Conservation (phyloP, 2,797 vertebrate species). For the Artibeus jamaicensis region DNA sequence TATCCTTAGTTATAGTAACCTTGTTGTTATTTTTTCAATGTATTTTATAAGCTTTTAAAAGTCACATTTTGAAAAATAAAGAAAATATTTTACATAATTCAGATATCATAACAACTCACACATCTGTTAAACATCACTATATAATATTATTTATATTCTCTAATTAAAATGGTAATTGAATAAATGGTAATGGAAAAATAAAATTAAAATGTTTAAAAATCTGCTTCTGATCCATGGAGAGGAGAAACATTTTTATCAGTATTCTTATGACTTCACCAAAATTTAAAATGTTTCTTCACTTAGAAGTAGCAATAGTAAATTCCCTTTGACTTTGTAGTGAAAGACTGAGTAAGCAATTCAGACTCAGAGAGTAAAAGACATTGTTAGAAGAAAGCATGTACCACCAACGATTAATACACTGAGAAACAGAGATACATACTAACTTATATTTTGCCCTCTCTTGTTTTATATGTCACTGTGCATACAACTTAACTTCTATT, state of each 20-base stretch:
- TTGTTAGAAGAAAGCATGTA: slow-evolving; percentile 13
- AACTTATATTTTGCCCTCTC: not conserved
- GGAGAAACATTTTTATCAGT: not conserved
- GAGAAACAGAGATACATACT: not conserved
- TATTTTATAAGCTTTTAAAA: not conserved
- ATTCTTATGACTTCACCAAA: slow-evolving; percentile 25
- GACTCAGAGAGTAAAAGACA: not conserved
- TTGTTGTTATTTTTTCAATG: not conserved
- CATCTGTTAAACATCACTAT: not conserved
- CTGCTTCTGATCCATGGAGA: not conserved
- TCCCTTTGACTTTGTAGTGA: slow-evolving; percentile 33
- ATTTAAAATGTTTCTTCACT: slow-evolving; percentile 44
- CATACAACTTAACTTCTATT: not conserved
- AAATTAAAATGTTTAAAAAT: not conserved
- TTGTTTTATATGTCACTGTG: not conserved
- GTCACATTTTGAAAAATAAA: slow-evolving; percentile 50
- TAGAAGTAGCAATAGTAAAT: slow-evolving; percentile 14
- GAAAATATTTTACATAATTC: not conserved
- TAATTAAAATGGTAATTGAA: not conserved
- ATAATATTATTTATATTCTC: not conserved
- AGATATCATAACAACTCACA: not conserved
- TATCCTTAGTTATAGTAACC: not conserved
- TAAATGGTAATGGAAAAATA: not conserved
- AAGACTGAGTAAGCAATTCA: slow-evolving; percentile 33
- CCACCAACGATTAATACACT: not conserved